Percentiles rank a stretch among this genome's conserved stretches.
Evolutionary conservation across 2,797 vertebrate genomes (phyloP).

Genomic region (Lophotriccus pileatus): DNA sequence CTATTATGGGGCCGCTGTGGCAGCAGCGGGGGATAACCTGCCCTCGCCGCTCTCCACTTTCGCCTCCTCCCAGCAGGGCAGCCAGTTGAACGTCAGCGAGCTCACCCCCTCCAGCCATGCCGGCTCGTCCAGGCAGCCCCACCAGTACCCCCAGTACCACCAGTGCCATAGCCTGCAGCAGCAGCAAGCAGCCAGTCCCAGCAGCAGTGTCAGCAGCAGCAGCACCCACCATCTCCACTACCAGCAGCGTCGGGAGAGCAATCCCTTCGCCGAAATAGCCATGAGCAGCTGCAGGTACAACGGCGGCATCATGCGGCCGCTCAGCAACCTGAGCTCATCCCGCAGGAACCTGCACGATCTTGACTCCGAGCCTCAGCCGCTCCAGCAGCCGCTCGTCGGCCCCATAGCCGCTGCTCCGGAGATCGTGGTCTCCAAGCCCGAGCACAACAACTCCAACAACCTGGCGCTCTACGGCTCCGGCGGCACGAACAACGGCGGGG

Average conservation of each 20-base stretch:
- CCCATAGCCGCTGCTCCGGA: slow-evolving; percentile 83
- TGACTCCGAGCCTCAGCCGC: slow-evolving; percentile 92
- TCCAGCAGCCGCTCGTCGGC: slow-evolving; percentile 82
- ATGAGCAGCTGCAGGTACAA: slow-evolving; percentile 99
- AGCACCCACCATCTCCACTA: slow-evolving; percentile 51
- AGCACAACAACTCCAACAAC: slow-evolving; percentile 92
- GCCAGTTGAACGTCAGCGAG: slow-evolving; percentile 90
- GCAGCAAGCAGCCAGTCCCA: slow-evolving; percentile 77
- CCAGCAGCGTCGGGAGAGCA: slow-evolving; percentile 82
- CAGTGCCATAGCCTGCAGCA: slow-evolving; percentile 81
- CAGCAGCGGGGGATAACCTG: slow-evolving; percentile 79
- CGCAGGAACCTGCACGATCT: slow-evolving; percentile 94
- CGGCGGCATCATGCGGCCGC: slow-evolving; percentile 95
- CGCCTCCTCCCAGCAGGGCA: slow-evolving; percentile 86
- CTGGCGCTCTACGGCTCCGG: slow-evolving; percentile 86
- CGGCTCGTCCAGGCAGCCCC: slow-evolving; percentile 86
- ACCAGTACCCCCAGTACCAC: slow-evolving; percentile 67
- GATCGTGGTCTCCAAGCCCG: slow-evolving; percentile 89
- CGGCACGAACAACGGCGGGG: slow-evolving; percentile 65
- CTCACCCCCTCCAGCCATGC: slow-evolving; percentile 96
- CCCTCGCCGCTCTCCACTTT: slow-evolving; percentile 81
- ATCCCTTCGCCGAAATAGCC: slow-evolving; percentile 93
- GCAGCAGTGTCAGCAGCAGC: slow-evolving; percentile 76
- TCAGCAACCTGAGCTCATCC: slow-evolving; percentile 95
- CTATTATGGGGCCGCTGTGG: slow-evolving; percentile 70